phyloP scores from a whole-genome alignment of 2,888 invertebrate species.

The Lasiommata megera region DNA sequence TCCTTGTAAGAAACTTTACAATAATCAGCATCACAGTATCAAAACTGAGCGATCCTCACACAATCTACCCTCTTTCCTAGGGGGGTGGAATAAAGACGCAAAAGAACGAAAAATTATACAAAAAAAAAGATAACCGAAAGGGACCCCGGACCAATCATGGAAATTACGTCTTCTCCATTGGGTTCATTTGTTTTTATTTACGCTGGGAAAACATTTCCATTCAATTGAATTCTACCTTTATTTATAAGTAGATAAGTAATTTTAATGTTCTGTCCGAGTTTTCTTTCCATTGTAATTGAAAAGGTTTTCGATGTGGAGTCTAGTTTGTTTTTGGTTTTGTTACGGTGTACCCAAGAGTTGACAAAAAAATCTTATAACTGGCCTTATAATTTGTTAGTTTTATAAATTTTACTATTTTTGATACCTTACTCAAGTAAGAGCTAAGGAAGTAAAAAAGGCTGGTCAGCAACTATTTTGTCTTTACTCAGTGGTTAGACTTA shows the following conservation, averaged over 20 bases:
- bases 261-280: background rate
- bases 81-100: conserved; percentile 72
- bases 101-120: conserved; percentile 62
- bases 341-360: no score
- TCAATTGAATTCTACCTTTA: conserved; percentile 13
- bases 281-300: no score
- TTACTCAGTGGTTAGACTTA: no score
- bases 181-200: conserved; percentile 27
- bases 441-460: no score
- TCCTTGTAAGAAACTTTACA: no score
- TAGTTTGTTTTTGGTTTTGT: no score
- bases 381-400: no score
- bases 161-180: conserved; percentile 54
- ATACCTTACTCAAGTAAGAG: no score
- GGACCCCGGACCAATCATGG: conserved; percentile 65
- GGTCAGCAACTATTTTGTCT: no score
- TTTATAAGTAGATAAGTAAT: conserved; percentile 4
- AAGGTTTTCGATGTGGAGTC: no score
- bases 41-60: conserved; percentile 40
- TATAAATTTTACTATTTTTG: no score
- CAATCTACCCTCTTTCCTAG: conserved; percentile 64
- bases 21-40: conserved; percentile 43
- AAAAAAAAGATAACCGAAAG: conserved; percentile 65
- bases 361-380: no score
- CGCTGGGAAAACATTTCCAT: conserved; percentile 17